Conservation (phyloP, 2,888 invertebrate genomes). For the Schizaphis graminum region DNA sequence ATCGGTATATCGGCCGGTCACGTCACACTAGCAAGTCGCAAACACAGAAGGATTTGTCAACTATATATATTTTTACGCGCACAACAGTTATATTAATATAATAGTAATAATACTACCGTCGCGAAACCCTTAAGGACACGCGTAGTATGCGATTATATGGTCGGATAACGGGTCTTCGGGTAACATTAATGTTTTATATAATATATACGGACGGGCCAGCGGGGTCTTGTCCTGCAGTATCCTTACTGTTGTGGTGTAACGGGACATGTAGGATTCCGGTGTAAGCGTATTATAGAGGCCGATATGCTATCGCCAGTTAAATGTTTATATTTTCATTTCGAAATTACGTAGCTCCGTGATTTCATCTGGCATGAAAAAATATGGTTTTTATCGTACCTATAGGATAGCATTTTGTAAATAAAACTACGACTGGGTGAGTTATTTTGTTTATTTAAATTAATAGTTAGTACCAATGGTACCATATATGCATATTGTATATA, state of each 20-base stretch:
- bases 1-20: neutral
- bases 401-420: neutral
- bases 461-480: neutral
- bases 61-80: conserved; percentile 7
- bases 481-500: neutral
- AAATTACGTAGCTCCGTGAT: neutral
- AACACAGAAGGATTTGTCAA: conserved; percentile 25
- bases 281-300: neutral
- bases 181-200: neutral
- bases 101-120: neutral
- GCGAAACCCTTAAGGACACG: conserved; percentile 24
- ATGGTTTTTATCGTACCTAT: neutral
- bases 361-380: neutral
- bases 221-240: neutral
- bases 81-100: conserved; percentile 25
- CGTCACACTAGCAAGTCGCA: neutral
- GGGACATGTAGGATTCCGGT: neutral
- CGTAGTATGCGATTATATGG: neutral
- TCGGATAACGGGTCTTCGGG: conserved; percentile 41
- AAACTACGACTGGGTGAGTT: neutral
- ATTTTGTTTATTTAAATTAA: neutral
- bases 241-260: neutral
- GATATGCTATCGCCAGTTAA: neutral
- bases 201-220: neutral
- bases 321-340: neutral